Conservation (phyloP, 2,113 vertebrate species). For the Hemicordylus capensis region DNA sequence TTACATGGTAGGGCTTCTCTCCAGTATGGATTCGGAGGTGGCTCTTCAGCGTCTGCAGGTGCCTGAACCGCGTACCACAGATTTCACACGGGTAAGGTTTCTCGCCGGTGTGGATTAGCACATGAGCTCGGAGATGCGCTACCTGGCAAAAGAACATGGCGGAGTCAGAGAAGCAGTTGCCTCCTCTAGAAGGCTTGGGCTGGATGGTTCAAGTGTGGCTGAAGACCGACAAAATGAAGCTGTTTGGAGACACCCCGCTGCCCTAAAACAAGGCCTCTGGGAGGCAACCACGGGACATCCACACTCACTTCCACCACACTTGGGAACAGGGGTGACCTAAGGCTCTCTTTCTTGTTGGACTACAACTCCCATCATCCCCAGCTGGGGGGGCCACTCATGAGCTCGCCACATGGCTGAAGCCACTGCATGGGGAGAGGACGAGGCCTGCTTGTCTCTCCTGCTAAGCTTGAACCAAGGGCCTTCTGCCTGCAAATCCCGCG, state of each 20-base stretch:
- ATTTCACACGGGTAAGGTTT: slow-evolving; percentile 98
- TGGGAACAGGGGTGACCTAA: background rate
- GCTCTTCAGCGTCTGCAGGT: slow-evolving; percentile 96
- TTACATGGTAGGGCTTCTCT: slow-evolving; percentile 98
- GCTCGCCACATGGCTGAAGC: background rate
- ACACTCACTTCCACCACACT: background rate
- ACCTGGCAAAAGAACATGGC: slow-evolving; percentile 77
- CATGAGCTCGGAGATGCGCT: slow-evolving; percentile 95
- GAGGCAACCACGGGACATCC: too few relatives aligned
- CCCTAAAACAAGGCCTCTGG: too few relatives aligned
- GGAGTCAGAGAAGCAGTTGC: slow-evolving; percentile 6
- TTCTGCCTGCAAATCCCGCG: too few relatives aligned
- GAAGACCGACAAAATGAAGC: background rate
- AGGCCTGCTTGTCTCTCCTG: too few relatives aligned
- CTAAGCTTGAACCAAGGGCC: too few relatives aligned
- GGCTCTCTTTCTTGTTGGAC: background rate
- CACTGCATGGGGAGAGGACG: background rate
- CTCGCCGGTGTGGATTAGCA: slow-evolving; percentile 97
- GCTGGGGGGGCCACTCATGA: too few relatives aligned
- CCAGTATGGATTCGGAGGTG: slow-evolving; percentile 98
- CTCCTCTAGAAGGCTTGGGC: too few relatives aligned
- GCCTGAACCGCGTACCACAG: slow-evolving; percentile 95
- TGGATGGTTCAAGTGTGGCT: background rate
- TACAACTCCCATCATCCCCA: too few relatives aligned
- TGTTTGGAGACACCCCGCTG: too few relatives aligned